Base-by-base conservation (phyloP, 2,113 vertebrate species). In the Rhinopithecus roxellana region DNA sequence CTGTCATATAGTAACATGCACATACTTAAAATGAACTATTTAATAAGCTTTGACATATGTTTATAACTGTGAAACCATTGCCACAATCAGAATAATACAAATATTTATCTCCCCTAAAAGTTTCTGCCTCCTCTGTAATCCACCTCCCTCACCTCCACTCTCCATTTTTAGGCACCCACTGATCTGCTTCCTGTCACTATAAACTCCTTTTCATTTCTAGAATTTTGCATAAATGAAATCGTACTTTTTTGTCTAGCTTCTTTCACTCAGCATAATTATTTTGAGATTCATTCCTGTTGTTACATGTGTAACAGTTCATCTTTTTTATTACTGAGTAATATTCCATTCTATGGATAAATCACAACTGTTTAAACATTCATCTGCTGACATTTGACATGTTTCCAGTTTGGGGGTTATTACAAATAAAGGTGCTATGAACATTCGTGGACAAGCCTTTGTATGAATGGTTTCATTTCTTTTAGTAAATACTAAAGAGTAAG, bases 251-350 rank as follows among this genome's bases (percentile, higher is more conserved):
- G 12, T 78, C 78, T 80, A 38, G 40, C 27, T 67, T 72, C 74
- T 96, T 97, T 67, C 38, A 83, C 5, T 80, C 64, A 89, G 30
- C 12, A 25, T 84, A 94, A 78, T 64, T 78, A 90, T 40, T 88
- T 48, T 84, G 72, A 45, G 25, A 79, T 69, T 82, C n/a, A 61
- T n/a, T 32, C 40, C 59, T 18, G 32, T 35, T 43, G 30, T 64
- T 93, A 8, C 50, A 18, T 12, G 6, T 43, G 48, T 89, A 74
- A 30, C 2, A n/a, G 23, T 67, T 69, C 35, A 23, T 50, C 30
- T 27, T 20, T 80, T 80, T 55, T 77, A 57, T 25, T 79, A 32
- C 6, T 78, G 10, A n/a, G 25, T 48, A 80, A 23, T 88, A 83
- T 43, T 79, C 52, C 79, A 78, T 25, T 40, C 55, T 57, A 69